Evolutionary conservation across 2,888 invertebrate species (phyloP), one percentile per base, ranked within the genome.

Genomic region (Villa cingulata): DNA sequence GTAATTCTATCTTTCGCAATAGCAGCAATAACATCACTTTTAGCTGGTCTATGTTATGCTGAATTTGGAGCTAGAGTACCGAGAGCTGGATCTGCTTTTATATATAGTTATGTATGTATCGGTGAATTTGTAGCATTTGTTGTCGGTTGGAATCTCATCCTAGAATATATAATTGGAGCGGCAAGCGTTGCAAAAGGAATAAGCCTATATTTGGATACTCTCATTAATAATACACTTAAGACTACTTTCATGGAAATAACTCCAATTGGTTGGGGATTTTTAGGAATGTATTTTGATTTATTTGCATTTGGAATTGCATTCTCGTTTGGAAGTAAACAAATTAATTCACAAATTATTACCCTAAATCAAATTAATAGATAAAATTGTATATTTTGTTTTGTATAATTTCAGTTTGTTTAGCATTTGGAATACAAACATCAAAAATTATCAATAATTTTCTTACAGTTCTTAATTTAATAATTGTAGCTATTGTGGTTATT

Each of bases 61-160:
- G 92, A 66, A 48, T 66, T 66, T 23, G 91, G 90, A 0, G 85
- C 89, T 0, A 74, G 84, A 50, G 82, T 90, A 39, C 91, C 91
- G 0, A 83, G 87, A 68, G 89, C 90, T 4, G 91, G 92, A 0
- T 89, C 90, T 0, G 88, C 90, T 0, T 94, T 91, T 66, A 77
- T 85, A 36, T 94, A 92, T 71, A 86, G 86, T 51, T 68, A 68
- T 53, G 83, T 89, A 18, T 82, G 86, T 20, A 77, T 91, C 38
- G 92, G 92, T 0, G 90, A 92, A 69, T 74, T 89, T 54, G 74
- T 81, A 40, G 92, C 90, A 1, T 94, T 92, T 65, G 68, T 86
- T 27, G 83, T 92, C 55, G 92, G 92, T 2, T 94, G 94, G 94
- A 87, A 86, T 68, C 76, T 92, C 49, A 85, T 92, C 49, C 68